A percentile compares a stretch with the other conserved stretches of the same genome.
These are phyloP conservation scores for Colinus virginianus DNA, from an alignment of 2,113 vertebrate genomes.

Conservation along the genomic window DNA sequence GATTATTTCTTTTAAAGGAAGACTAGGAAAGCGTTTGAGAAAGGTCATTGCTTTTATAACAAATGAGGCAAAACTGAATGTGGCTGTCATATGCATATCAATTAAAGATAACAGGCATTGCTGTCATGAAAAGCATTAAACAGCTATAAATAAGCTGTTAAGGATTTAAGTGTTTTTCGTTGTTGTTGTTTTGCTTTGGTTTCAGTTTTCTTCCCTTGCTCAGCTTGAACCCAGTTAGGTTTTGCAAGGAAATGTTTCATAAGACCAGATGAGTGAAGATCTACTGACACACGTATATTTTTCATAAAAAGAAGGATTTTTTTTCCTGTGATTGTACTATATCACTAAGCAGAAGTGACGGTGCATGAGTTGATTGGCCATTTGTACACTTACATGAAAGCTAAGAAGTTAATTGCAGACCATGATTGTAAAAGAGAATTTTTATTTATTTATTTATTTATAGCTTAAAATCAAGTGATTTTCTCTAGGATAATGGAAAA, in stretches of 20 bases:
- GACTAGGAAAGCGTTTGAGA: constrained; percentile 17
- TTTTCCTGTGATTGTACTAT: background rate
- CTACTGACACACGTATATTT: background rate
- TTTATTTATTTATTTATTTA: background rate
- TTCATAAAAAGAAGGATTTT: background rate
- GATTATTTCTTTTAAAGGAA: constrained; percentile 16
- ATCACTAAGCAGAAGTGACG: background rate
- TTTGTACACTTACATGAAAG: background rate
- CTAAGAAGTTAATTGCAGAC: background rate
- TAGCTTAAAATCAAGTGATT: background rate
- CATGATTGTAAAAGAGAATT: background rate
- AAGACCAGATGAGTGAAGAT: background rate
- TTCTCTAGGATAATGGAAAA: background rate
- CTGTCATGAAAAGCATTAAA: background rate
- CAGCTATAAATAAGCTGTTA: background rate
- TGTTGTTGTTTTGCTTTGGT: background rate
- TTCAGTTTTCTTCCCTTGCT: fast-evolving
- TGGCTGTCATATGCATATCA: background rate
- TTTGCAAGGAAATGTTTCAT: background rate
- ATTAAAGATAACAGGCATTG: constrained; percentile 2
- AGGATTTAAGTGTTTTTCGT: fast-evolving
- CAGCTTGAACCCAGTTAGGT: background rate
- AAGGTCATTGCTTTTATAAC: constrained; percentile 54
- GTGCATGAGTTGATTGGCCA: background rate
- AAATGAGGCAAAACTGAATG: background rate